Evolutionary conservation across 2,113 vertebrate genomes (phyloP), one percentile per base, ranked within the genome.

Genomic region (Malurus cyaneus): DNA sequence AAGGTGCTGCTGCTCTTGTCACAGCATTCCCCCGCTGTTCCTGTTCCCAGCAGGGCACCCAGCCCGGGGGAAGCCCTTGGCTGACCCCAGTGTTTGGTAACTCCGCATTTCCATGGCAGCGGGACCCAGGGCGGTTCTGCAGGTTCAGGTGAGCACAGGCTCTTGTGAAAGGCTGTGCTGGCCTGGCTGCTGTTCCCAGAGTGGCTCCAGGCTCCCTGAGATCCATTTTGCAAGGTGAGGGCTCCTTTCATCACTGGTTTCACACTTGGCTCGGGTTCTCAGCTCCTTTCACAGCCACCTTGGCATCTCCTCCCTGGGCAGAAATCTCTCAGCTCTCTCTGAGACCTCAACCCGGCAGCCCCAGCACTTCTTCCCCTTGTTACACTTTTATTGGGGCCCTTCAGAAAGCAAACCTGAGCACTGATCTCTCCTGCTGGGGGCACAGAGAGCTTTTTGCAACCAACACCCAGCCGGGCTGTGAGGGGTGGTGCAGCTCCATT

Each of bases 61-160:
- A 78, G 61, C 5, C 34, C 46, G 19, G 23, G 21, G 42, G 52
- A 61, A 88, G 47, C 76, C 34, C 19, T 59, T 1, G 14, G 8
- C 72, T 86, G 66, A 71, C 16, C 60, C 46, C 16, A 3, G 2
- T 6, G 25, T n/a, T 83, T 23, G 34, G 49, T 28, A 3, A 21
- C 31, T 50, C 24, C 42, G n/a, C 25, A 16, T 42, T 9, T 53
- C 39, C 8, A 0, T 15, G 28, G 62, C 13, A 0, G 1, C 0
- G 0, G 62, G 41, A 34, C 44, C 44, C 66, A 18, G 36, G 2
- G 72, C 3, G 6, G 36, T n/a, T 59, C 62, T 82, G 77, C 57
- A 73, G n/a, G 56, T 44, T 57, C 60, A 72, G 79, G 50, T 77
- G 14, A 70, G 54, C 60, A 9, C 71, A 20, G 34, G 24, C 53